Evolutionary conservation across 2,888 invertebrate species (phyloP).

Genomic region (Nysson spinosus): DNA sequence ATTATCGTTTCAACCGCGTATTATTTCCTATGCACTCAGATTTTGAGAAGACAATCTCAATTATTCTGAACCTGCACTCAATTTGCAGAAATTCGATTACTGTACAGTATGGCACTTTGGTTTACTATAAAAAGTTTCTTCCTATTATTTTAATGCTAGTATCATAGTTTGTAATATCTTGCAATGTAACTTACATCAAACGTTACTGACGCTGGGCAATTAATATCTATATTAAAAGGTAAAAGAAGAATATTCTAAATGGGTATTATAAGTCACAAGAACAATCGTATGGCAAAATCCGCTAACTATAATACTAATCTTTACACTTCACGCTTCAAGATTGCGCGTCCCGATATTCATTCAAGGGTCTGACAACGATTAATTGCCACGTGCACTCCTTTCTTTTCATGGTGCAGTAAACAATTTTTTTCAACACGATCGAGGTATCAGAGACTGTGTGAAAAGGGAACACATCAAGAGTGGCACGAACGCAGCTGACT

Average conservation of each 20-base stretch:
- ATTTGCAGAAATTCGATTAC: too few relatives aligned
- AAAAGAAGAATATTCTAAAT: too few relatives aligned
- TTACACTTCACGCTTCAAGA: slow-evolving; percentile 8
- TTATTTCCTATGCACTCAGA: too few relatives aligned
- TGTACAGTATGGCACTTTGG: too few relatives aligned
- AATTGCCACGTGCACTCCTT: slow-evolving; percentile 42
- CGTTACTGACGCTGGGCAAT: too few relatives aligned
- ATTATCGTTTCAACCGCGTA: slow-evolving; percentile 62
- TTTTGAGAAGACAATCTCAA: too few relatives aligned
- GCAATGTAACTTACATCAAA: too few relatives aligned
- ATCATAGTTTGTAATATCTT: too few relatives aligned
- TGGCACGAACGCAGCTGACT: slow-evolving; percentile 46
- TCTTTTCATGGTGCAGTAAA: slow-evolving; percentile 39
- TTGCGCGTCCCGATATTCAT: slow-evolving; percentile 37
- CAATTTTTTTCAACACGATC: slow-evolving; percentile 24
- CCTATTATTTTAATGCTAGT: too few relatives aligned
- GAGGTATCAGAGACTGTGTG: slow-evolving; percentile 25
- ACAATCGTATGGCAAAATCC: slow-evolving; percentile 20
- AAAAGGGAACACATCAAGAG: slow-evolving; percentile 8
- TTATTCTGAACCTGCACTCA: too few relatives aligned
- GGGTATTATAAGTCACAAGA: neutral
- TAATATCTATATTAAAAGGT: too few relatives aligned
- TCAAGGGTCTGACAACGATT: slow-evolving; percentile 51
- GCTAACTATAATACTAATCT: neutral
- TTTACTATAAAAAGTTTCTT: too few relatives aligned